Evolutionary conservation across 2,797 vertebrate genomes (phyloP).

Genomic region (Galaxias olidus): DNA sequence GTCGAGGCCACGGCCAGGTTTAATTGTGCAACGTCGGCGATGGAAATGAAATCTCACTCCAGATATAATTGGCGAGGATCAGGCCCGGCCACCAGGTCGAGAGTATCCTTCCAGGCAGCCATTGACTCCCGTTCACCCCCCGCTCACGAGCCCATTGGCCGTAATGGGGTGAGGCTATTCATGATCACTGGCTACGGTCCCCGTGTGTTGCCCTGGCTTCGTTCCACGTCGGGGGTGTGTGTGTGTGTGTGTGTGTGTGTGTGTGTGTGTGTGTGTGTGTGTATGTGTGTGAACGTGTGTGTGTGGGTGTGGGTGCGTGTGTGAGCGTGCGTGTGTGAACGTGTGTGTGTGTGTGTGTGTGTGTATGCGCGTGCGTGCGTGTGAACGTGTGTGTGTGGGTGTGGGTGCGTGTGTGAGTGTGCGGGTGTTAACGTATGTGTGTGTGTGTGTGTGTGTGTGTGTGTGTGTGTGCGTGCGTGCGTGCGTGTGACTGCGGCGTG

Average conservation of each 20-base stretch:
- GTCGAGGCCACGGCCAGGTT: conserved; percentile 40
- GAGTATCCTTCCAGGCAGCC: conserved; percentile 53
- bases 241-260: conserved; percentile 40
- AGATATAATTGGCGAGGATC: conserved; percentile 67
- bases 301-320: neutral
- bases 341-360: conserved; percentile 29
- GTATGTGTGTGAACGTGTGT: neutral
- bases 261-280: conserved; percentile 28
- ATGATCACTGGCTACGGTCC: no score
- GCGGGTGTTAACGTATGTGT: conserved; percentile 30
- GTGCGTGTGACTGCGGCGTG: neutral
- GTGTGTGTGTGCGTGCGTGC: neutral
- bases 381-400: neutral
- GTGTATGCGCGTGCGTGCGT: neutral
- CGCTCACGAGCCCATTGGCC: conserved; percentile 48
- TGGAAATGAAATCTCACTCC: conserved; percentile 68
- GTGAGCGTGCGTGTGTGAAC: conserved; percentile 24
- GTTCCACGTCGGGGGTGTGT: neutral
- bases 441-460: conserved; percentile 1
- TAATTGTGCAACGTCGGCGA: conserved; percentile 58
- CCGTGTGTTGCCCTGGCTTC: no score
- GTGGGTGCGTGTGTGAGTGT: conserved; percentile 21
- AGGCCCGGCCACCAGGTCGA: conserved; percentile 60
- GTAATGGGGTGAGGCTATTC: conserved; percentile 29
- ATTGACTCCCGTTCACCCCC: conserved; percentile 50